Base-by-base conservation (phyloP, 2,797 vertebrate genomes). In the Diglossa cyanea region DNA sequence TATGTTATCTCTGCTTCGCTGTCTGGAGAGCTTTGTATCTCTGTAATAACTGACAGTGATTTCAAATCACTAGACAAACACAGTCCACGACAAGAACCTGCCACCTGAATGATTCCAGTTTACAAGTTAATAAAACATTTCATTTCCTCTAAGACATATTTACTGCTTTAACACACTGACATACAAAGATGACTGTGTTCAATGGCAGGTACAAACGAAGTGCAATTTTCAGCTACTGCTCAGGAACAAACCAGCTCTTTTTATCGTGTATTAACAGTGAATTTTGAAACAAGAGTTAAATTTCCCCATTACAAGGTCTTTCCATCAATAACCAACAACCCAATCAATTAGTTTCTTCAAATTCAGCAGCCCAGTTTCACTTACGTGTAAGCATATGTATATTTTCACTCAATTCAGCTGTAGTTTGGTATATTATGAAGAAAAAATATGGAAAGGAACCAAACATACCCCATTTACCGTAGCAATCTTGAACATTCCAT, bases 401-500 rank as follows among this genome's bases (percentile, higher is more conserved):
- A 77, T 80, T 79, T 83, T 47, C 35, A 82, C 44, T 77, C 53
- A 65, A 50, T 74, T 90, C 17, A 95, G 45, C 9, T 63, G 19
- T 12, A 83, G 25, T 45, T 85, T 72, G 26, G 11, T 35, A 28
- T 37, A 80, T 14, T 26, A 71, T 2, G 18, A 91, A 67, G 50
- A 68, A 80, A 89, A 77, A 48, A 65, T 10, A 20, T 9, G 25
- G 45, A 90, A 90, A 83, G 33, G 45, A 95, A 90, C 0, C 2
- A 16, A 55, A 96, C 80, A 12, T 97, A 99, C 99, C 96, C 98
- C 98, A 13, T 97, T 98, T 51, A 99, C 97, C 47, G 98, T 98
- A 35, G 99, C 99, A 70, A 99, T 99, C 98, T 99, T 99, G 98
- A 99, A 99, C 98, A 99, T 99, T 58, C 99, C 99, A 14, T 99